These are phyloP conservation scores for Dendroctonus ponderosae DNA, from an alignment of 1,140 invertebrate species.

Conservation along the genomic window DNA sequence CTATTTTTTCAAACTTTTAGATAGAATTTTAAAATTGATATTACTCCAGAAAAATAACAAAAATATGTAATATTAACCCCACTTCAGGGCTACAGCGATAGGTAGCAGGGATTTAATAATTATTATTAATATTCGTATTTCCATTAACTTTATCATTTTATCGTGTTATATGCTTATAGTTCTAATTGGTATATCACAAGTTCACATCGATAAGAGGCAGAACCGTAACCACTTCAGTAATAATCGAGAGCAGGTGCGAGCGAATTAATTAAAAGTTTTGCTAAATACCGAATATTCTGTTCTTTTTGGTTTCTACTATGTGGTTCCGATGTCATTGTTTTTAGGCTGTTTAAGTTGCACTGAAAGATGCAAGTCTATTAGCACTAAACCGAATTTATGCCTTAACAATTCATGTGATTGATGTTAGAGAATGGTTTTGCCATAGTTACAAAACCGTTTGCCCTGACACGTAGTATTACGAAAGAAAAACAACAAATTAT, in stretches of 20 bases:
- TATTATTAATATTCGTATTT: slow-evolving; percentile 28
- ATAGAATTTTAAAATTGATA: neutral
- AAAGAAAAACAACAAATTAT: too few species aligned
- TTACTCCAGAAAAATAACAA: neutral
- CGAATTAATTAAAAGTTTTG: slow-evolving; percentile 1
- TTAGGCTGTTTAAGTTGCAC: too few species aligned
- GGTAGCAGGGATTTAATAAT: slow-evolving; percentile 19
- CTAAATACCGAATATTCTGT: neutral
- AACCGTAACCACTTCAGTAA: slow-evolving; percentile 23
- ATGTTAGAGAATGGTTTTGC: too few species aligned
- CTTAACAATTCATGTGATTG: too few species aligned
- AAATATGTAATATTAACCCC: neutral
- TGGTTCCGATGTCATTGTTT: too few species aligned
- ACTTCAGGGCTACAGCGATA: slow-evolving; percentile 3
- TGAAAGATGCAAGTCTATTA: too few species aligned
- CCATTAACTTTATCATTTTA: slow-evolving; percentile 31
- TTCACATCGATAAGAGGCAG: slow-evolving; percentile 24
- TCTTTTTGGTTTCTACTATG: too few species aligned
- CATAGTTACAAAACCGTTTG: too few species aligned
- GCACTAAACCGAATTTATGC: too few species aligned
- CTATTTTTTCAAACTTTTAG: too few species aligned
- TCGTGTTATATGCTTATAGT: slow-evolving; percentile 25
- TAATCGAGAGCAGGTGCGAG: neutral
- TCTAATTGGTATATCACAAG: slow-evolving; percentile 25
- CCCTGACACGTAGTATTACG: too few species aligned